Percentiles rank a stretch among this genome's conserved stretches.
Evolutionary conservation across 2,113 vertebrate species (phyloP).

Genomic region (Macrotus californicus): DNA sequence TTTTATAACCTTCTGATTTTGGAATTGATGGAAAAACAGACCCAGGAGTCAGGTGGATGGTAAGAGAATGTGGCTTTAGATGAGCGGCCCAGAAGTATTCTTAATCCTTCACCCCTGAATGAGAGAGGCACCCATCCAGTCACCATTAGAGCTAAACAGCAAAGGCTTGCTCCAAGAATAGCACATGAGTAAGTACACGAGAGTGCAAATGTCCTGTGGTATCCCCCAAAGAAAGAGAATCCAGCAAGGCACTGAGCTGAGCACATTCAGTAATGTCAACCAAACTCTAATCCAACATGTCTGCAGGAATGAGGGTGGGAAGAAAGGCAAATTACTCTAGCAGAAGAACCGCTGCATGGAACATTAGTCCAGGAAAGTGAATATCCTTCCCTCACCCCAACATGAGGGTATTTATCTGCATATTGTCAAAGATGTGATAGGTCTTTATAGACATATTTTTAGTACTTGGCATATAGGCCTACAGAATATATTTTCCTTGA

Average conservation of each 20-base stretch:
- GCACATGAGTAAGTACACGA: not conserved
- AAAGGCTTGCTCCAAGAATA: not conserved
- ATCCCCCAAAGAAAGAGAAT: not conserved
- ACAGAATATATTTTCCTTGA: not conserved
- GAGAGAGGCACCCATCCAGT: not conserved
- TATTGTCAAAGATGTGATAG: not conserved
- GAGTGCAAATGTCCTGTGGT: not conserved
- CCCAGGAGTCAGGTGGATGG: not conserved
- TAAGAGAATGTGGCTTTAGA: not conserved
- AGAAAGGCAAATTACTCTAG: not conserved
- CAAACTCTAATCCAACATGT: not conserved
- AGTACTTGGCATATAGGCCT: not conserved
- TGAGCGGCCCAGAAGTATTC: not conserved
- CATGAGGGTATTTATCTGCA: not conserved
- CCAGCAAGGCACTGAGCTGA: not conserved
- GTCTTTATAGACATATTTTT: not conserved
- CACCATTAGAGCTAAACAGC: not conserved
- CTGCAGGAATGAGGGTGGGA: not conserved
- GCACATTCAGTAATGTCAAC: not conserved
- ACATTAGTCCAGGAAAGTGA: not conserved
- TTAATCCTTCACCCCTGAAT: not conserved
- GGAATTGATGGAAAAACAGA: conserved; percentile 1
- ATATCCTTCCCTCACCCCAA: not conserved
- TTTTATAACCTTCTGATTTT: conserved; percentile 7
- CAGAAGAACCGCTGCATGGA: not conserved